Conservation (phyloP, 2,888 invertebrate species). For the Aspidiotus rigidus region DNA sequence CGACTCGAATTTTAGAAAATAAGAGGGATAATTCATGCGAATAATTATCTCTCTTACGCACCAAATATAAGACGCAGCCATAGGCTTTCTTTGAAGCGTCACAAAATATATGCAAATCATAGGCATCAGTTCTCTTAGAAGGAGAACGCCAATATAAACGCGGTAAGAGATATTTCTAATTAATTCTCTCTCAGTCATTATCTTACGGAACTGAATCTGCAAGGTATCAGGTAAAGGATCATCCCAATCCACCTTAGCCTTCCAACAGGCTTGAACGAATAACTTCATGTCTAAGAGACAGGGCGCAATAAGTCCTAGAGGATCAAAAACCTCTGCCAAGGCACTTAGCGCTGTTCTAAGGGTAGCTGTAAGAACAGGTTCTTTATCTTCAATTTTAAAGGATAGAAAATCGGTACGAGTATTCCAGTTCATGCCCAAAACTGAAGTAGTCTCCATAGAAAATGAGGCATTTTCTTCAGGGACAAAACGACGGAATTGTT, state of each 20-base stretch:
- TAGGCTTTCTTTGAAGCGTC: slow-evolving; percentile 8
- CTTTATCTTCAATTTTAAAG: neutral
- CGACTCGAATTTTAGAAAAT: neutral
- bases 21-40: neutral
- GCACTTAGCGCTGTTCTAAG: neutral
- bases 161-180: neutral
- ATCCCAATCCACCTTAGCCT: neutral
- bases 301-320: neutral
- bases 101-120: neutral
- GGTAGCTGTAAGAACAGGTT: neutral
- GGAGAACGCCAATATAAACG: neutral
- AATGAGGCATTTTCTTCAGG: neutral
- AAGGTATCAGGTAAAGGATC: neutral
- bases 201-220: neutral
- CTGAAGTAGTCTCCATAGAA: neutral
- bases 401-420: neutral
- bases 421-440: neutral
- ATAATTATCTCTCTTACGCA: too few species aligned
- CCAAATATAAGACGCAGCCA: neutral
- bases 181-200: neutral
- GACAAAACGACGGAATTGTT: neutral
- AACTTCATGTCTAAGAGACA: neutral
- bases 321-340: neutral
- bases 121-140: neutral
- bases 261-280: slow-evolving; percentile 3